Base-by-base conservation (phyloP, 2,888 invertebrate genomes). In the Tachina lurida region DNA sequence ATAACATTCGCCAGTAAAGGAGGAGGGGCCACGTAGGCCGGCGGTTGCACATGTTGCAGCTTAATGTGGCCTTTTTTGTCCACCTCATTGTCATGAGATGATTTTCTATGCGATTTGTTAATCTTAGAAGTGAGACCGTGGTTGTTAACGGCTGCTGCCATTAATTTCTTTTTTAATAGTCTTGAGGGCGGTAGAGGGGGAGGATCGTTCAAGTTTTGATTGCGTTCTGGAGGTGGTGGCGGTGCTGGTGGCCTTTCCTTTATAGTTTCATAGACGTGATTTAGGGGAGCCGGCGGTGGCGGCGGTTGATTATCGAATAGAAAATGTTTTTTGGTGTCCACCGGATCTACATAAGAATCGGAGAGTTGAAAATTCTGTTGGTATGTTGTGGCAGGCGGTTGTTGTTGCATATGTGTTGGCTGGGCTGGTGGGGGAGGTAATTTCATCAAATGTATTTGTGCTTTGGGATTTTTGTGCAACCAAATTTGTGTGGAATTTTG, bases 181-280 rank as follows among this genome's bases (percentile, higher is more conserved):
- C 88, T 70, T 8, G 87, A 87, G n/a, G 88, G 88, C 13, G 88
- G 88, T 43, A 88, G 49, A 13, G 87, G 87, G 5, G 87, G 87
- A 10, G 47, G 71, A 31, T 71, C 75, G 47, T 60, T 79, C 2
- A 41, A 17, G 49, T 63, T 76, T 41, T 82, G 75, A 67, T 87
- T 79, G 1, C 87, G 79, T 52, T 83, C 82, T 10, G 87, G 84
- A 13, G 87, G 85, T 15, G 88, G 88, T 45, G 85, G 75, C 5
- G 87, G 86, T 41, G 87, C 17, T 12, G 84, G 82, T 5, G 89
- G 89, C 10, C 89, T 88, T 77, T 90, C 90, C 9, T 88, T 88
- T 56, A 90, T 90, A 68, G 90, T 90, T 87, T 90, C 90, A 78
- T 90, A 90, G 58, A 90, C 90, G 77, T 90, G 90, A 87, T 89